These are phyloP conservation scores for Gambelia wislizenii DNA, from an alignment of 2,797 vertebrate species.

Conservation along the genomic window DNA sequence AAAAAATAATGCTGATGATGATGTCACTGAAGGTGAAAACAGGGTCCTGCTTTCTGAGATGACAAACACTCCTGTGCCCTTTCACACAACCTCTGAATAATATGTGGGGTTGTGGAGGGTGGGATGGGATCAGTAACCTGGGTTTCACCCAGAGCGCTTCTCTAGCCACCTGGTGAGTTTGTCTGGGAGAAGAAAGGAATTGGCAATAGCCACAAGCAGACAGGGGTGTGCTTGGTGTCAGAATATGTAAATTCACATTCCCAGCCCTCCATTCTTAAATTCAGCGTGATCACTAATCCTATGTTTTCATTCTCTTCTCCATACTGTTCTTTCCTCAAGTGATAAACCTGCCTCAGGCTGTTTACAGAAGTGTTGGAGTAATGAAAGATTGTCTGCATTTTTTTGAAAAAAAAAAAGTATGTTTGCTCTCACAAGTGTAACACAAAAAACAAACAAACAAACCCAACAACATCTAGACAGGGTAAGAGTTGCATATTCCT, in stretches of 20 bases:
- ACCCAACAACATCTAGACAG: no score
- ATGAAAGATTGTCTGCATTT: conserved; percentile 13
- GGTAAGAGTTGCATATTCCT: not conserved
- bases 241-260: not conserved
- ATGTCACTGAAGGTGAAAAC: no score
- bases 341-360: conserved; percentile 14
- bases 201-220: accelerated
- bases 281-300: not conserved
- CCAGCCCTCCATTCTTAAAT: not conserved
- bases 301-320: not conserved
- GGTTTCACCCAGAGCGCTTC: not conserved
- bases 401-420: not conserved
- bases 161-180: not conserved
- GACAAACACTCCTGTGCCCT: not conserved
- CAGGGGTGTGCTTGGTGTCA: no score
- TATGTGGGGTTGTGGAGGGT: not conserved
- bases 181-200: not conserved
- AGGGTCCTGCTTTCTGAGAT: no score
- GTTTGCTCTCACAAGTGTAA: not conserved
- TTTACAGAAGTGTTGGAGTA: conserved; percentile 1
- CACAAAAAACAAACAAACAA: not conserved
- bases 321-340: not conserved
- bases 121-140: no score
- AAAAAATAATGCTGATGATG: no score
- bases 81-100: not conserved